Percentiles rank a stretch among this genome's conserved stretches.
These are phyloP conservation scores for Parazoanthus darwini DNA, from an alignment of 92 coral and sea anemone species.

Conservation along the genomic window DNA sequence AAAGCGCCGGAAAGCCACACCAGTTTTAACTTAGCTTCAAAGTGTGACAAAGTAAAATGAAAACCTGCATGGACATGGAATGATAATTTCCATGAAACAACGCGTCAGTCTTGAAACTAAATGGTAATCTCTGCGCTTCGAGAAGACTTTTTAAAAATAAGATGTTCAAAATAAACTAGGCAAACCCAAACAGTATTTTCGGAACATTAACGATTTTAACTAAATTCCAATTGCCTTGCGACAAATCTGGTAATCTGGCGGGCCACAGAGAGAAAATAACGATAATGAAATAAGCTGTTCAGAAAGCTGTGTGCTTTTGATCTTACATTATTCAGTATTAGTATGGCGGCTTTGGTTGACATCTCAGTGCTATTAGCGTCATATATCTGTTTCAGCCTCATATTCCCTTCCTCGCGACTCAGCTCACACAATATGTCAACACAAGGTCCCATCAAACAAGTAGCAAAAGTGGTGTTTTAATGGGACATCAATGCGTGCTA, in stretches of 20 bases:
- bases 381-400: neutral
- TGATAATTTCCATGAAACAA: neutral
- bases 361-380: neutral
- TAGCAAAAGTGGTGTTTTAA: neutral
- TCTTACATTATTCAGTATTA: neutral
- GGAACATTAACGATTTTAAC: neutral
- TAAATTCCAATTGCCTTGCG: too few species aligned
- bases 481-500: neutral
- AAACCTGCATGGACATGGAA: neutral
- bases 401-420: neutral
- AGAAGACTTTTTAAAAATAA: neutral
- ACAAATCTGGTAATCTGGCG: too few species aligned
- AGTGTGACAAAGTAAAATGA: neutral
- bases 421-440: neutral
- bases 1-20: too few species aligned
- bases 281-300: too few species aligned
- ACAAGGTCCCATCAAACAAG: neutral
- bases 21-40: neutral
- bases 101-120: neutral
- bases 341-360: neutral
- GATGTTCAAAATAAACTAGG: neutral
- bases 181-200: neutral
- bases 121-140: neutral
- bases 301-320: too few species aligned
- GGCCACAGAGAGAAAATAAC: too few species aligned